Evolutionary conservation across 2,113 vertebrate species (phyloP), one percentile per base, ranked within the genome.

Genomic region (Bungarus multicinctus): DNA sequence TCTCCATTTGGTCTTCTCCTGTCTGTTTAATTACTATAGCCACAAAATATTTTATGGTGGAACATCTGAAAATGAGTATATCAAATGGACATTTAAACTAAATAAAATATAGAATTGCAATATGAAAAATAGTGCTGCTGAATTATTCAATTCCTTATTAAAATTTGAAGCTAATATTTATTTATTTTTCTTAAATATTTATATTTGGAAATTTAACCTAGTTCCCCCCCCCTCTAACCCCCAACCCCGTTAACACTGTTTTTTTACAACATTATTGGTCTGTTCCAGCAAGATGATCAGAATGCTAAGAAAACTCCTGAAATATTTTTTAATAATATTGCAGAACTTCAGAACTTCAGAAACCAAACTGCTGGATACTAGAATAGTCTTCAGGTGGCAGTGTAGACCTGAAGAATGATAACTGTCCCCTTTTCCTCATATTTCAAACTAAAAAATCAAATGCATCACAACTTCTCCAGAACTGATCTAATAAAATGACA

Each of bases 321-420:
- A 39, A 39, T 20, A 22, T 39, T 81, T 74, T 74, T 39, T 39
- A 39, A 81, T 39, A 81, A 81, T 39, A 20, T 81, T 81, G 69
- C 16, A 74, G 69, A 74, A 74, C 2, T 74, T 22, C 34, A 81
- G 69, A 81, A 81, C 3, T 74, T 50, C 47, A 14, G 43, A 90
- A 22, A 7, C 0, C 34, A 89, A 43, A 25, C 34, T 39, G 16
- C 18, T 89, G 39, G 43, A 96, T 50, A 94, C 55, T 90, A 74
- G 89, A 0, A 16, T 43, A 92, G 54, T 88, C 97, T 95, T 94
- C 94, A 97, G 97, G 90, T 96, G 97, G 96, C 96, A 94, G 94
- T 43, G 8, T 92, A 92, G 94, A 96, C 53, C 95, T 6, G 94
- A 92, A 0, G 74, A 94, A 85, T 64, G 20, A 10, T 18, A 18